Percentiles rank a stretch among this genome's conserved stretches.
Conservation (phyloP, 2,113 vertebrate genomes). For the Phylloscopus trochilus region DNA sequence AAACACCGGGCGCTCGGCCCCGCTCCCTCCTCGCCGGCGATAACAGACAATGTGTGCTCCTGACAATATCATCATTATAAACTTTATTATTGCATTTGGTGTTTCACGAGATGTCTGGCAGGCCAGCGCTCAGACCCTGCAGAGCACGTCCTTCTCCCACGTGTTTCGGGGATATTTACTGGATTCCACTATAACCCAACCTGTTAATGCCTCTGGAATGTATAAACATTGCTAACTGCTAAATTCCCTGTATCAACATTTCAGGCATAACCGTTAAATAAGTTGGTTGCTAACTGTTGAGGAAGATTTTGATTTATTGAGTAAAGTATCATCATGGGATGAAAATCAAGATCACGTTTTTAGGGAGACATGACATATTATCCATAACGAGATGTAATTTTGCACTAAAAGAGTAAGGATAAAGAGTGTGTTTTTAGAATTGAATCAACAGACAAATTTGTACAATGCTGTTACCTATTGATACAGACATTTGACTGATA, state of each 20-base stretch:
- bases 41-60: neutral
- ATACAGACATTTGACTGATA: neutral
- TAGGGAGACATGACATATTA: conserved; percentile 17
- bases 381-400: neutral
- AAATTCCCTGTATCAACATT: conserved; percentile 29
- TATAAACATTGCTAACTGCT: conserved; percentile 68
- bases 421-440: neutral
- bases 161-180: conserved; percentile 35
- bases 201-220: conserved; percentile 74
- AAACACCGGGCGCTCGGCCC: neutral
- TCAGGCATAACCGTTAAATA: conserved; percentile 34
- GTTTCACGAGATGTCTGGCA: conserved; percentile 60
- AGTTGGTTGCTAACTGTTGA: neutral
- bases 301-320: conserved; percentile 24
- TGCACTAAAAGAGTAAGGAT: neutral
- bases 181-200: conserved; percentile 65
- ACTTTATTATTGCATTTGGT: conserved; percentile 64
- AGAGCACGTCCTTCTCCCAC: neutral
- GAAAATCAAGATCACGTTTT: conserved; percentile 34
- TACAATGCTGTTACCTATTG: neutral
- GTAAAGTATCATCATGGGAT: neutral
- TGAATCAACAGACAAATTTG: neutral
- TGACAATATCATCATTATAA: conserved; percentile 23
- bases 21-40: neutral
- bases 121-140: conserved; percentile 30